Evolutionary conservation across 2,797 vertebrate species (phyloP), one percentile per base, ranked within the genome.

Genomic region (Ptychobarbus kaznakovi): DNA sequence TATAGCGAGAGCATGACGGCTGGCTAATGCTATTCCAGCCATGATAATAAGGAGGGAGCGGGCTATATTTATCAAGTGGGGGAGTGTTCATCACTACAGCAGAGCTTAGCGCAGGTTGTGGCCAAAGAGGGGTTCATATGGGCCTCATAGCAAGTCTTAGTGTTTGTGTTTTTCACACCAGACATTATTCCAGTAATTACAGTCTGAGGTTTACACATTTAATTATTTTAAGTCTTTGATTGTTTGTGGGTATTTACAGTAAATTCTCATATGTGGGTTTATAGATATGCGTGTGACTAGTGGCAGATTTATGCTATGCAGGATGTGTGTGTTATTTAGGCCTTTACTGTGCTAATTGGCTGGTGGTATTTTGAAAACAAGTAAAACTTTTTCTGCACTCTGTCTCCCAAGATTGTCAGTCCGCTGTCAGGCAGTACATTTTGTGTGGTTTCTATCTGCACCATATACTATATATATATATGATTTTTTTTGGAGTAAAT

Each of bases 11-110:
- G 70, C 76, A 90, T 96, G 95, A 96, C 92, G 89, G 86, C 91
- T 85, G 3, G 91, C 84, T 88, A 89, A 91, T 93, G 92, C 90
- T 91, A 95, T 91, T 94, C 92, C 92, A 94, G 87, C 91, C 92
- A 95, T 94, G 94, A 94, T 95, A 95, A 95, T 94, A 94, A 96
- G 94, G 93, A 91, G 89, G 91, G 91, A 91, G 88, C 89, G 80
- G 86, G 89, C 88, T 96, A 95, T 95, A 96, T 95, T 95, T 96
- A 94, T 87, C 82, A 90, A 90, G 91, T 91, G 91, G 90, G 88
- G 84, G 61, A 63, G 74, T 92, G 92, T 94, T 93, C 91, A 94
- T 95, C 93, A 94, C 91, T 90, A 58, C 88, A 84, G 92, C 40
- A 90, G 85, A 87, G 86, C 86, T 76, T 65, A n/a, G 91, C 89